Conservation (phyloP, 2,888 invertebrate genomes). For the Ormyrus pomaceus region DNA sequence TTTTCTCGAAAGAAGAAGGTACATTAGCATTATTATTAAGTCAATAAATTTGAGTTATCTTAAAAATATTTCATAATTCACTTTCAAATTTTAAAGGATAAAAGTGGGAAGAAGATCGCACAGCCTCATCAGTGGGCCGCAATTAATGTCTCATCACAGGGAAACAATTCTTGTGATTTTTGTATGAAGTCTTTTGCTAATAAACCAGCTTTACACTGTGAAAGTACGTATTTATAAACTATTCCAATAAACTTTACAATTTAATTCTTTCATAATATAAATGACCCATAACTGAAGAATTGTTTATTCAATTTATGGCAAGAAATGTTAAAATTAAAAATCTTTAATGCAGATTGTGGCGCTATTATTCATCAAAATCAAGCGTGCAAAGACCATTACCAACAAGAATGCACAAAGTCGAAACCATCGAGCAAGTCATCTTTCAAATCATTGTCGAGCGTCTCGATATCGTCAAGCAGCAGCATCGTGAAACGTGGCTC, state of each 20-base stretch:
- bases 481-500: constrained; percentile 71
- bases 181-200: constrained; percentile 87
- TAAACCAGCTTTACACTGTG: constrained; percentile 90
- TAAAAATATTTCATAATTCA: not conserved
- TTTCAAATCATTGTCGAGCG: constrained; percentile 72
- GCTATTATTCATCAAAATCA: constrained; percentile 89
- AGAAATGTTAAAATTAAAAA: constrained; percentile 8
- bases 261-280: not conserved
- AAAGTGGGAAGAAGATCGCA: constrained; percentile 81
- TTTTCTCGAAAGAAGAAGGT: constrained; percentile 96
- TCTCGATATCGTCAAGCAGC: constrained; percentile 66
- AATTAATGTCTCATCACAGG: constrained; percentile 79
- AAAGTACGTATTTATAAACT: constrained; percentile 80
- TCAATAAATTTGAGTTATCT: not conserved
- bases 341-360: constrained; percentile 84
- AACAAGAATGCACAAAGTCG: constrained; percentile 87
- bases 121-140: constrained; percentile 84
- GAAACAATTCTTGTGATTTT: constrained; percentile 85
- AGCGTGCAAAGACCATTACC: constrained; percentile 89
- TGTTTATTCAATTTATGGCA: not conserved
- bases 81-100: constrained; percentile 78
- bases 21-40: constrained; percentile 52
- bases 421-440: constrained; percentile 74
- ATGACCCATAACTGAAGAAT: not conserved
- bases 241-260: not conserved